These are phyloP conservation scores for Patella pellucida DNA, from an alignment of 2,888 invertebrate species.

Conservation along the genomic window DNA sequence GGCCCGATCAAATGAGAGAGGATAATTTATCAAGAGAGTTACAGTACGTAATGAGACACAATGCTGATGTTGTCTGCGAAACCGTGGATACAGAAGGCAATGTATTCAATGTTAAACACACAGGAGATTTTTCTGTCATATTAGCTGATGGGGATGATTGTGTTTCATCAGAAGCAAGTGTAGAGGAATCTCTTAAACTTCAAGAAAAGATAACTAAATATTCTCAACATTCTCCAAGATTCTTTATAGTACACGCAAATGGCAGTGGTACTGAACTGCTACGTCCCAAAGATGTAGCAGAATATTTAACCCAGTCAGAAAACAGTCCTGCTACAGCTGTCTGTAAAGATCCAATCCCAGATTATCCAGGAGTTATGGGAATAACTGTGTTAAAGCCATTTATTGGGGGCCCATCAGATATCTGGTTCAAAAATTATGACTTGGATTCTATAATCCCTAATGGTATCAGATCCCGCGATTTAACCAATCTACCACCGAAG, in stretches of 20 bases:
- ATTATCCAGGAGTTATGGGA: conserved; percentile 66
- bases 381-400: conserved; percentile 67
- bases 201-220: conserved; percentile 47
- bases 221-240: conserved; percentile 66
- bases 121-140: conserved; percentile 62
- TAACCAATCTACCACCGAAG: conserved; percentile 63
- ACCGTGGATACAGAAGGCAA: conserved; percentile 67
- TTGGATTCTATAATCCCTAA: conserved; percentile 66
- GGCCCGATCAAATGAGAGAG: conserved; percentile 55
- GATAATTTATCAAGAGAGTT: conserved; percentile 52
- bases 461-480: conserved; percentile 64
- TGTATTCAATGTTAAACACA: conserved; percentile 64
- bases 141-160: conserved; percentile 46
- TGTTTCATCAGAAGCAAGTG: conserved; percentile 46
- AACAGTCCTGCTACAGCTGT: conserved; percentile 66
- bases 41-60: conserved; percentile 64
- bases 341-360: conserved; percentile 65
- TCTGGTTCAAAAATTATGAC: conserved; percentile 67
- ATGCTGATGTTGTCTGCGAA: conserved; percentile 62
- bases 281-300: conserved; percentile 65
- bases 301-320: conserved; percentile 64
- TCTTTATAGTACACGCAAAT: conserved; percentile 67
- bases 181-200: conserved; percentile 33
- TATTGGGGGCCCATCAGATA: conserved; percentile 57
- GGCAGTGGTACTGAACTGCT: conserved; percentile 69